Conservation (phyloP, 2,888 invertebrate genomes). For the Pegoplata infirma region DNA sequence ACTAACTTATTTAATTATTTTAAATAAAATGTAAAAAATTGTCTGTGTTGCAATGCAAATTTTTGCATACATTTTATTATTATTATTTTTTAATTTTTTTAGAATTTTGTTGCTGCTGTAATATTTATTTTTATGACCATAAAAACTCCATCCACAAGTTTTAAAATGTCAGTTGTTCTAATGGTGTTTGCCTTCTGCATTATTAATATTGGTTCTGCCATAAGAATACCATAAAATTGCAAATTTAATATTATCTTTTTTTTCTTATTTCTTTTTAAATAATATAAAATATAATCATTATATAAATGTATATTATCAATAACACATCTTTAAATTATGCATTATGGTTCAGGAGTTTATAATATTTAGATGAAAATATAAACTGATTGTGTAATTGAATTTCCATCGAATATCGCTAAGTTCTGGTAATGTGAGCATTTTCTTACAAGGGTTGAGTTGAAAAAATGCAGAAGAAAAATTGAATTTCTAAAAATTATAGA, state of each 20-base stretch:
- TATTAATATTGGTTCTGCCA: slow-evolving; percentile 42
- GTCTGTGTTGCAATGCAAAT: not conserved
- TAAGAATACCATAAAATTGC: slow-evolving; percentile 50
- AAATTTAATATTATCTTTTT: slow-evolving; percentile 42
- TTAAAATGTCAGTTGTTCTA: slow-evolving; percentile 59
- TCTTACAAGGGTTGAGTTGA: too few relatives aligned
- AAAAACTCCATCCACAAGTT: slow-evolving; percentile 11
- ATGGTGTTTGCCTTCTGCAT: slow-evolving; percentile 50
- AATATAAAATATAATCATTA: not conserved
- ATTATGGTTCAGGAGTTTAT: too few relatives aligned
- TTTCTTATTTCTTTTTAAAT: not conserved
- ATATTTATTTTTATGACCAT: slow-evolving; percentile 50
- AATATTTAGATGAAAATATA: too few relatives aligned
- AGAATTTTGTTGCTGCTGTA: slow-evolving; percentile 1
- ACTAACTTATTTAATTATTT: not conserved
- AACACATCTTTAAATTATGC: too few relatives aligned
- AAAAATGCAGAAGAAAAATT: too few relatives aligned
- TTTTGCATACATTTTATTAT: not conserved
- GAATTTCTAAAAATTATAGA: too few relatives aligned
- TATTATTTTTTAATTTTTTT: not conserved
- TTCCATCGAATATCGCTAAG: too few relatives aligned
- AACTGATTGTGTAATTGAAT: too few relatives aligned
- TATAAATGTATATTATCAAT: not conserved
- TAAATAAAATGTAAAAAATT: not conserved
- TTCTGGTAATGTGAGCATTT: too few relatives aligned